Percentiles rank a stretch among this genome's conserved stretches.
phyloP scores from a whole-genome alignment of 2,797 vertebrate species.

The Spondyliosoma cantharus region DNA sequence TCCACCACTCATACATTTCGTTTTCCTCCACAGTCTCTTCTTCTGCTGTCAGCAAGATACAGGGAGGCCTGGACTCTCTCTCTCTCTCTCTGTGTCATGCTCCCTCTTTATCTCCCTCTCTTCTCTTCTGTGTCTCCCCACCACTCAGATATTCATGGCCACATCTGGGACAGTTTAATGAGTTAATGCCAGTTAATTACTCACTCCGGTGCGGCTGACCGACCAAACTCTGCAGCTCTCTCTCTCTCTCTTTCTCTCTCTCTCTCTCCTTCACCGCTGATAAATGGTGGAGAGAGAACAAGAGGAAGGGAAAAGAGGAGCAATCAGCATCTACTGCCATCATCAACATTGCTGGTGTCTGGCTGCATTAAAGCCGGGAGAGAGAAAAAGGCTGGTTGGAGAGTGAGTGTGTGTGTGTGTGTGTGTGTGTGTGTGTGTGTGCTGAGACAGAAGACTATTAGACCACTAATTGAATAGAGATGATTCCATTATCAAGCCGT shows the following conservation, averaged over 20 bases:
- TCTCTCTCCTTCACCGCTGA: slow-evolving; percentile 71
- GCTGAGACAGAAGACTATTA: slow-evolving; percentile 68
- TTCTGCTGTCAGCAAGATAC: slow-evolving; percentile 58
- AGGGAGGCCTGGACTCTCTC: slow-evolving; percentile 37
- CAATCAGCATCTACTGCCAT: slow-evolving; percentile 80
- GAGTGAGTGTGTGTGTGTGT: slow-evolving; percentile 12
- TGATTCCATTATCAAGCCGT: slow-evolving; percentile 81
- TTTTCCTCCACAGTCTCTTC: slow-evolving; percentile 43
- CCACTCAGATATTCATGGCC: slow-evolving; percentile 81
- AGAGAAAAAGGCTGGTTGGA: slow-evolving; percentile 47
- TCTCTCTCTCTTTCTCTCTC: slow-evolving; percentile 29
- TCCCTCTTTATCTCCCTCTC: slow-evolving; percentile 1
- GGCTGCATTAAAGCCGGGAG: slow-evolving; percentile 69
- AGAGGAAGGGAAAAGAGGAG: slow-evolving; percentile 69
- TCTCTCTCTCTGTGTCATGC: slow-evolving; percentile 1
- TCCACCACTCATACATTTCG: slow-evolving; percentile 21
- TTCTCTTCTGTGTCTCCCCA: slow-evolving; percentile 54
- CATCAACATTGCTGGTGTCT: slow-evolving; percentile 78
- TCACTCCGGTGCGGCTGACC: slow-evolving; percentile 82
- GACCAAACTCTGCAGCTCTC: slow-evolving; percentile 69
- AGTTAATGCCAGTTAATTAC: slow-evolving; percentile 88
- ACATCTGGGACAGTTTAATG: slow-evolving; percentile 88
- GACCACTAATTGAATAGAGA: slow-evolving; percentile 80
- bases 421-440: slow-evolving; percentile 37
- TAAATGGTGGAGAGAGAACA: slow-evolving; percentile 76